Conservation (phyloP, 2,113 vertebrate genomes). For the Anas platyrhynchos region DNA sequence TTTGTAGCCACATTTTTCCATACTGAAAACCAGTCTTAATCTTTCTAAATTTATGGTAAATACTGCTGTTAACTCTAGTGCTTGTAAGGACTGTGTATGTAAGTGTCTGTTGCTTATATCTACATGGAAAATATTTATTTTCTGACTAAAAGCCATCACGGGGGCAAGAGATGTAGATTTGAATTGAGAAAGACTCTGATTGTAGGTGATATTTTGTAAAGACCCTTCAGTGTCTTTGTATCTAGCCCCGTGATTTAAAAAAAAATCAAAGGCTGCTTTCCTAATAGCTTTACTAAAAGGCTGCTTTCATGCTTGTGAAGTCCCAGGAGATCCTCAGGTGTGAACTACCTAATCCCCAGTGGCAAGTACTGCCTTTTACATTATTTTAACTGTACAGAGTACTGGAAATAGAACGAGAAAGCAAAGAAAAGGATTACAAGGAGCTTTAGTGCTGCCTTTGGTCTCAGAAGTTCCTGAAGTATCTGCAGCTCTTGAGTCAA, state of each 20-base stretch:
- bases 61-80: not conserved
- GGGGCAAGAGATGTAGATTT: not conserved
- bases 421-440: not conserved
- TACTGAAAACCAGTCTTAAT: not conserved
- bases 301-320: not conserved
- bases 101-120: not conserved
- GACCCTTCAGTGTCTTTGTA: not conserved
- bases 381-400: not conserved
- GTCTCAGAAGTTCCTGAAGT: not conserved
- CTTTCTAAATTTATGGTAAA: not conserved
- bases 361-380: not conserved
- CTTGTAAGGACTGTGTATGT: not conserved
- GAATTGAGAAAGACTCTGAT: not conserved
- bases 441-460: not conserved
- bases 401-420: not conserved
- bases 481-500: not conserved
- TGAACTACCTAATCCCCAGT: not conserved
- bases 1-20: not conserved
- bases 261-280: not conserved
- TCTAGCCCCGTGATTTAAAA: not conserved
- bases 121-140: not conserved
- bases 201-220: not conserved
- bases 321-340: not conserved
- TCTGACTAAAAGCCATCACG: not conserved
- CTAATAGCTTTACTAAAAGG: not conserved